A percentile compares a stretch with the other conserved stretches of the same genome.
These are phyloP conservation scores for Rhagoletis zephyria DNA, from an alignment of 1,140 invertebrate genomes.

Conservation along the genomic window DNA sequence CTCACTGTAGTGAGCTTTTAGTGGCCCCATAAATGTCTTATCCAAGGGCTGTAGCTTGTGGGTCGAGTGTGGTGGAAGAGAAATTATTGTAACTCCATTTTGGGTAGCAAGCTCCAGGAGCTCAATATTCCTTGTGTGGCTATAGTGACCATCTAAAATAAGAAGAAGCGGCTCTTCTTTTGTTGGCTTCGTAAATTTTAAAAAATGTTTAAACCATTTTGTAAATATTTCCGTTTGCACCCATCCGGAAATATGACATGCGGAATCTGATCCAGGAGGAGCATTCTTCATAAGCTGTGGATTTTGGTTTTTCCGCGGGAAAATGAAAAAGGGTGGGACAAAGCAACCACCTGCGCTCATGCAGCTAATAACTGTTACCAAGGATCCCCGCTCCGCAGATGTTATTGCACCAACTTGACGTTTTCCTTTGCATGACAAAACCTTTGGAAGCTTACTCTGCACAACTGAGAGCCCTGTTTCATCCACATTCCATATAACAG, in stretches of 20 bases:
- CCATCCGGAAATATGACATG: constrained; percentile 67
- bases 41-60: constrained; percentile 73
- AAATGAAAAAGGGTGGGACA: constrained; percentile 68
- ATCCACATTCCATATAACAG: too few relatives aligned
- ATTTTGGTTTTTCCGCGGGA: constrained; percentile 63
- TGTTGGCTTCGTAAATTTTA: constrained; percentile 52
- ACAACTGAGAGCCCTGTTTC: too few relatives aligned
- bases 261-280: constrained; percentile 61
- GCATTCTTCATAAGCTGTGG: constrained; percentile 57
- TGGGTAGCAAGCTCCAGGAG: constrained; percentile 68
- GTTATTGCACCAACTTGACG: too few relatives aligned
- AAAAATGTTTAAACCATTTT: constrained; percentile 70
- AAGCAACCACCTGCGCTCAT: constrained; percentile 63
- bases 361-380: too few relatives aligned
- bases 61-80: too few relatives aligned
- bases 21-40: too few relatives aligned
- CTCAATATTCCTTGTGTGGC: constrained; percentile 71
- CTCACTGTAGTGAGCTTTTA: too few relatives aligned
- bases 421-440: too few relatives aligned
- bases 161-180: constrained; percentile 64
- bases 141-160: constrained; percentile 71
- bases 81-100: constrained; percentile 69
- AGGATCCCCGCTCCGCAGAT: too few relatives aligned
- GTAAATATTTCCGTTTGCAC: constrained; percentile 68
- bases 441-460: too few relatives aligned